phyloP scores from a whole-genome alignment of 2,888 invertebrate genomes.

The Alsophila aescularia region DNA sequence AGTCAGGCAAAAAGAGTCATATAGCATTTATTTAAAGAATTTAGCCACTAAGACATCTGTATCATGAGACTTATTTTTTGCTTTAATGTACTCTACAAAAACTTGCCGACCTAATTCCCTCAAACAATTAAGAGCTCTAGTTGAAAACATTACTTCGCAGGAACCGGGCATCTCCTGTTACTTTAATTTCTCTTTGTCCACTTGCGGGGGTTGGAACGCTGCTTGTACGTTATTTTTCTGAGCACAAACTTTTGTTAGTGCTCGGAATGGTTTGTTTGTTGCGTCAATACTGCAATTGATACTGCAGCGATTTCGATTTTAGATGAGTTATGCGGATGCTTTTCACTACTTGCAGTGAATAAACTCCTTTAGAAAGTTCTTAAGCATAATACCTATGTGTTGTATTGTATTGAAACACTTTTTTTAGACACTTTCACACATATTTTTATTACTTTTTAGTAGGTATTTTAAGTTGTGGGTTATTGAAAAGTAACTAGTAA shows the following conservation, averaged over 20 bases:
- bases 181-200: conserved; percentile 48
- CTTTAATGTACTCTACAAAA: not conserved
- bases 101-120: not conserved
- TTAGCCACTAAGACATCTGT: no score
- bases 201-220: conserved; percentile 15
- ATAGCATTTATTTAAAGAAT: no score
- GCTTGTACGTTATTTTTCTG: conserved; percentile 29
- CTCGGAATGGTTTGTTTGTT: conserved; percentile 14
- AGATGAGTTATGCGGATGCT: conserved; percentile 14
- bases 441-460: no score
- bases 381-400: no score
- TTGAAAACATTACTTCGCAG: conserved; percentile 23
- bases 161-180: conserved; percentile 32
- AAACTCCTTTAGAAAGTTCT: no score
- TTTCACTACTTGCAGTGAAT: no score
- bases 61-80: no score
- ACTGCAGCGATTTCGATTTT: conserved; percentile 5
- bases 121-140: conserved; percentile 15
- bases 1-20: no score
- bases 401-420: no score
- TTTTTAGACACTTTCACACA: no score
- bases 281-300: conserved; percentile 21
- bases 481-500: no score
- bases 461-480: no score
- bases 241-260: conserved; percentile 27